A percentile compares a stretch with the other conserved stretches of the same genome.
Conservation (phyloP, 1,140 invertebrate species). For the Drosophila nigrodunni region DNA sequence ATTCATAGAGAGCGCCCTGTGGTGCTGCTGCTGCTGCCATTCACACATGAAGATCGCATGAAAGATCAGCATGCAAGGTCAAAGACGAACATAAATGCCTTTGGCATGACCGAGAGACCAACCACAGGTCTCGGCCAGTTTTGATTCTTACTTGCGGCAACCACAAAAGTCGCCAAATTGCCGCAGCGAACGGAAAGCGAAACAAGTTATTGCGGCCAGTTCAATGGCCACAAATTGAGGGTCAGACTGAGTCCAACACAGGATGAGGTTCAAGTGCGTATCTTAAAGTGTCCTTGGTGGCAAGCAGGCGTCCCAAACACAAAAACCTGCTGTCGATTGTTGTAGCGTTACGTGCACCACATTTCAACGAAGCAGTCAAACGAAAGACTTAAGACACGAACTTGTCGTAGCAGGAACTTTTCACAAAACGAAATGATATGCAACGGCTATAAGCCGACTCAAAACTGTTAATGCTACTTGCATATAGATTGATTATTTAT, state of each 20-base stretch:
- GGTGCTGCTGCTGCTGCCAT: constrained; percentile 51
- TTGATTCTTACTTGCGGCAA: constrained; percentile 32
- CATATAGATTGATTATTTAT: constrained; percentile 79
- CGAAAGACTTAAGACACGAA: constrained; percentile 71
- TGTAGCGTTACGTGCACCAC: constrained; percentile 15
- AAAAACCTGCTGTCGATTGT: constrained; percentile 36
- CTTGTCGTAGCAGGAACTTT: constrained; percentile 74
- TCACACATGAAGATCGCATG: constrained; percentile 65
- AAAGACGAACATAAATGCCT: constrained; percentile 65
- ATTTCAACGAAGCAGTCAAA: constrained; percentile 35
- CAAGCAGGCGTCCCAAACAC: constrained; percentile 53
- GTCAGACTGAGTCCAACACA: constrained; percentile 35
- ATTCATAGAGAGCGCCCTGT: constrained; percentile 53
- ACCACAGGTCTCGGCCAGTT: constrained; percentile 51
- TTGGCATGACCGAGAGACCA: constrained; percentile 60
- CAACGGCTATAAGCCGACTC: constrained; percentile 57
- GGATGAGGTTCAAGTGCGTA: constrained; percentile 71
- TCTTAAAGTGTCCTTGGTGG: constrained; percentile 68
- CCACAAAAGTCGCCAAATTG: constrained; percentile 65
- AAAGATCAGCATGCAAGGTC: constrained; percentile 70
- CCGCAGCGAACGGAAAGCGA: constrained; percentile 45
- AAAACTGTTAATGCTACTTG: constrained; percentile 66
- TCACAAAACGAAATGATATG: constrained; percentile 29
- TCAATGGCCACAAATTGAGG: constrained; percentile 74
- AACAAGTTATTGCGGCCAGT: constrained; percentile 74